A percentile compares a stretch with the other conserved stretches of the same genome.
Evolutionary conservation across 1,140 invertebrate genomes (phyloP).

Genomic region (Nephila pilipes): DNA sequence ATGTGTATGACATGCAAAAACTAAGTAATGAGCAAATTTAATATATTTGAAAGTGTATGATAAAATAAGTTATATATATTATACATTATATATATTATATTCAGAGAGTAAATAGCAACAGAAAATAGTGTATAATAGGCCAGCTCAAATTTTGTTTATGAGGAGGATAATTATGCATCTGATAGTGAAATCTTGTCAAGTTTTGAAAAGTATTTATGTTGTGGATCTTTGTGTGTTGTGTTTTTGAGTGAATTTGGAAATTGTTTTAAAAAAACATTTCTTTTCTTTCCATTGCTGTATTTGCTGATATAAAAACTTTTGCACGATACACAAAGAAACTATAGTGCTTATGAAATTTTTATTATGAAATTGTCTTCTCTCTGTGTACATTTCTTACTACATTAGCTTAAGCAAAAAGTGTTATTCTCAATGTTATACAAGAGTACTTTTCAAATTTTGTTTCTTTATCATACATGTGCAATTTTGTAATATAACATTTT

Average conservation of each 20-base stretch:
- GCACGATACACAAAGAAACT: neutral
- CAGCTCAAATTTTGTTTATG: conserved; percentile 54
- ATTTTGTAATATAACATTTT: neutral
- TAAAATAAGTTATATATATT: conserved; percentile 64
- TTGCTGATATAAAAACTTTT: neutral
- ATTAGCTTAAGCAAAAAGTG: neutral
- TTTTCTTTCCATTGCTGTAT: neutral
- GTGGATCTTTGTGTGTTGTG: conserved; percentile 27
- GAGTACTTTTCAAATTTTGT: neutral
- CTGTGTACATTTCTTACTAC: neutral
- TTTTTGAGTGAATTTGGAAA: neutral
- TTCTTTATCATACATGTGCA: conserved; percentile 10
- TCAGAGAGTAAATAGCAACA: conserved; percentile 14
- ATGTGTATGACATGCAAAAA: conserved; percentile 10
- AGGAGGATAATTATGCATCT: conserved; percentile 4
- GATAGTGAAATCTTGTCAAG: conserved; percentile 55
- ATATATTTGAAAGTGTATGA: conserved; percentile 70
- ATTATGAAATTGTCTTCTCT: neutral
- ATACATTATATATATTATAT: conserved; percentile 64
- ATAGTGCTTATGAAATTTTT: conserved; percentile 1
- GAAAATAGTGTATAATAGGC: conserved; percentile 56
- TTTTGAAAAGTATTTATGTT: conserved; percentile 49
- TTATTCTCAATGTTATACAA: neutral
- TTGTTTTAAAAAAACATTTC: neutral
- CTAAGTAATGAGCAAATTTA: conserved; percentile 52